phyloP scores from a whole-genome alignment of 2,888 invertebrate species.

The Megalurothrips usitatus region DNA sequence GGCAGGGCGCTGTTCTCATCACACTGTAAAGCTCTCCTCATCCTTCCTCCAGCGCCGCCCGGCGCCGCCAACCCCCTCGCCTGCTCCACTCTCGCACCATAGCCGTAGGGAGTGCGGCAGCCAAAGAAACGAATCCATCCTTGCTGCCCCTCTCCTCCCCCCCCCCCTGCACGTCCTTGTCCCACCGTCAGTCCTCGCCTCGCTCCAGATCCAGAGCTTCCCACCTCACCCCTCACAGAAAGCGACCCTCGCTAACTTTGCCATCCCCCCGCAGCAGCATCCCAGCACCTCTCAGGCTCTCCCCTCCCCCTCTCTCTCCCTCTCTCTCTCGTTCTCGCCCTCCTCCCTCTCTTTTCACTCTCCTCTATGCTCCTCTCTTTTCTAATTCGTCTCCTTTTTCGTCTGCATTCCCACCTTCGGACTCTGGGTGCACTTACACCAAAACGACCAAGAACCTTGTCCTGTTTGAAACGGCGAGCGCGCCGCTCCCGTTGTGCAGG shows the following conservation, averaged over 20 bases:
- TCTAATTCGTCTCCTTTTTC: constrained; percentile 17
- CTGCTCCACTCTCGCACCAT: no score
- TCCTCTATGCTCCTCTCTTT: neutral
- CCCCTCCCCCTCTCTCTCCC: neutral
- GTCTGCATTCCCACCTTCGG: neutral
- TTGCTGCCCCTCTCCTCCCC: neutral
- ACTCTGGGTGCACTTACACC: neutral
- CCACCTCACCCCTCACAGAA: neutral
- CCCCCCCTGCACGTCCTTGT: neutral
- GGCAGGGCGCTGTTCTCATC: no score
- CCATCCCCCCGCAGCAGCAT: neutral
- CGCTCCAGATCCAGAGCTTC: neutral
- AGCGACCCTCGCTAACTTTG: neutral
- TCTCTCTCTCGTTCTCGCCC: constrained; percentile 13
- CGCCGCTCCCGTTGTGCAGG: no score
- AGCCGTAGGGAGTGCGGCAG: no score
- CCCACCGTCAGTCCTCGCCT: neutral
- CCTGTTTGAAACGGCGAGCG: no score
- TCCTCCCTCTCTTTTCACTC: neutral
- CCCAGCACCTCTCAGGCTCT: no score
- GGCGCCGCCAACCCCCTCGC: no score
- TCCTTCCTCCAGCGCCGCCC: no score
- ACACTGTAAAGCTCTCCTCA: no score
- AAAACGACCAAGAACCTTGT: neutral
- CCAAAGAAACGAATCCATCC: neutral